phyloP scores from a whole-genome alignment of 2,113 vertebrate species.

The Xerus inauris region DNA sequence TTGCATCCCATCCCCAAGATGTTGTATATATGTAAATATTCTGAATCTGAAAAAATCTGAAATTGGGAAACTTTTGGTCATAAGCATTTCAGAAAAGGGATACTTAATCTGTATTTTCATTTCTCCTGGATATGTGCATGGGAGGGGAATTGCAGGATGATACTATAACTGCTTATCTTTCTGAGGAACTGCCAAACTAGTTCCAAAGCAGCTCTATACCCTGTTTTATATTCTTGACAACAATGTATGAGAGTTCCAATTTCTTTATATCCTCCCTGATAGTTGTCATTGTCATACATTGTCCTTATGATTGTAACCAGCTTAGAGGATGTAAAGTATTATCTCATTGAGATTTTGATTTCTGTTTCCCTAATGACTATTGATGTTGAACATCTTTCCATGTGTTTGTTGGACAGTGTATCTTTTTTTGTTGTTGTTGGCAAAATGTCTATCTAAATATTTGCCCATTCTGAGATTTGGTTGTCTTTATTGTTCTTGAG shows the following conservation, averaged over 20 bases:
- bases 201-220: background rate
- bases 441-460: background rate
- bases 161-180: slow-evolving; percentile 27
- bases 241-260: background rate
- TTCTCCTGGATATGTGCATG: background rate
- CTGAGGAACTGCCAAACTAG: background rate
- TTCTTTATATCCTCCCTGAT: background rate
- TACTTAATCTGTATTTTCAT: background rate
- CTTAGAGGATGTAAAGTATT: background rate
- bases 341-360: slow-evolving; percentile 42
- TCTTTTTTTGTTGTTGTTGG: background rate
- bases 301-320: slow-evolving; percentile 33
- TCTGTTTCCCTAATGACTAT: slow-evolving; percentile 7
- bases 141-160: background rate
- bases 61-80: background rate
- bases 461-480: slow-evolving; percentile 13
- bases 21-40: background rate
- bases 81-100: background rate
- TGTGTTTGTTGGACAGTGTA: background rate
- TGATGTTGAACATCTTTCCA: slow-evolving; percentile 37
- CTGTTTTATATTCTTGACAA: slow-evolving; percentile 32
- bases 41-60: background rate
- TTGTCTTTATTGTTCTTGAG: slow-evolving; percentile 26
- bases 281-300: background rate
- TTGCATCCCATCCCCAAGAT: background rate